These are phyloP conservation scores for Chionomys nivalis DNA, from an alignment of 2,113 vertebrate genomes.

Conservation along the genomic window DNA sequence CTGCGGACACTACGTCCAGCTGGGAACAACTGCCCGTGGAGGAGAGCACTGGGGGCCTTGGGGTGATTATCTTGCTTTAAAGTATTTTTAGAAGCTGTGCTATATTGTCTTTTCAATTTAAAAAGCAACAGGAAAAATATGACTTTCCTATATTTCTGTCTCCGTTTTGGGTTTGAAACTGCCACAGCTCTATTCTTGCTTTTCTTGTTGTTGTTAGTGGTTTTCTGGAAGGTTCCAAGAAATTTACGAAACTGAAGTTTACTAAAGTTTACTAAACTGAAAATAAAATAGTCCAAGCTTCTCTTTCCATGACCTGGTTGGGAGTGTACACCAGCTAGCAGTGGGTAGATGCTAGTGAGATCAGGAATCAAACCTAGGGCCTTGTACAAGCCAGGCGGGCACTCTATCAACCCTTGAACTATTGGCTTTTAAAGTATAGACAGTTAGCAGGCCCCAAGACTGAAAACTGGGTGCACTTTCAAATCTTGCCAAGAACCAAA, in stretches of 20 bases:
- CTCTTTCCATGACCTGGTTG: neutral
- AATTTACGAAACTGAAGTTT: neutral
- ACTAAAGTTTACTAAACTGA: neutral
- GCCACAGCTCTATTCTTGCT: neutral
- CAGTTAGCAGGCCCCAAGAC: neutral
- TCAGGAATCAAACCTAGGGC: neutral
- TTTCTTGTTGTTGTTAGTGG: constrained; percentile 26
- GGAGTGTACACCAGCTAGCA: neutral
- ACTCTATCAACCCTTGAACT: neutral
- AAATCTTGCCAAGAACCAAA: neutral
- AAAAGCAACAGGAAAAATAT: constrained; percentile 3
- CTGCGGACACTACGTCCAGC: neutral
- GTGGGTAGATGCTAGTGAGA: neutral
- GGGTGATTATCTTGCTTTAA: constrained; percentile 3
- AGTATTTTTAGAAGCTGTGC: constrained; percentile 13
- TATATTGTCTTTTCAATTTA: constrained; percentile 46
- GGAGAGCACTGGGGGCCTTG: neutral
- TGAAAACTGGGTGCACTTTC: neutral
- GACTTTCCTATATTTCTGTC: constrained; percentile 10
- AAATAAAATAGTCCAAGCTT: neutral
- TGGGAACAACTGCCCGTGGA: neutral
- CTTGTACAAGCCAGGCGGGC: neutral
- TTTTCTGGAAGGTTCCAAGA: constrained; percentile 61
- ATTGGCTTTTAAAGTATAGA: neutral
- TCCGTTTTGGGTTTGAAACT: neutral